Conservation (phyloP, 2,797 vertebrate species). For the Lacerta viridis region DNA sequence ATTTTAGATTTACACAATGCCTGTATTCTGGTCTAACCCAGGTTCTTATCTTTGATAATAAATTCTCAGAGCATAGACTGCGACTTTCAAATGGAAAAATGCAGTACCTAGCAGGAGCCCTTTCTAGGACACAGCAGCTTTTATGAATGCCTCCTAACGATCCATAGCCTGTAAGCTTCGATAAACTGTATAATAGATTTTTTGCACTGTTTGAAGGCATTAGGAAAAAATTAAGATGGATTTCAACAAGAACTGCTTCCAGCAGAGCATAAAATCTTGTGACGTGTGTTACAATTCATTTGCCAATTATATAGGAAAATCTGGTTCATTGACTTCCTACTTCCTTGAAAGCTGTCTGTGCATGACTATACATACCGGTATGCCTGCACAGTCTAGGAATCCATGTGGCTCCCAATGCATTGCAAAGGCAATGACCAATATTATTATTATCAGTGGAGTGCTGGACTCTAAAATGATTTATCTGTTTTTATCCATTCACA, state of each 20-base stretch:
- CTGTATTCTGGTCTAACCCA: not conserved
- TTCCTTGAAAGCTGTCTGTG: constrained; percentile 1
- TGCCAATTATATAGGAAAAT: constrained; percentile 42
- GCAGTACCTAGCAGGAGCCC: not conserved
- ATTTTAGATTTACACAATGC: not conserved
- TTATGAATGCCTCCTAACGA: constrained; percentile 28
- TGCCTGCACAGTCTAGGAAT: not conserved
- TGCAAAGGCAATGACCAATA: not conserved
- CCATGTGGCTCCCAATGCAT: not conserved
- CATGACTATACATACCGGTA: not conserved
- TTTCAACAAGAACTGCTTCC: constrained; percentile 29
- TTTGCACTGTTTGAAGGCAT: not conserved
- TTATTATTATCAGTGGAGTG: no score
- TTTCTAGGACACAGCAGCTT: not conserved
- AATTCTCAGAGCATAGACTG: not conserved
- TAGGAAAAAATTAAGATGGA: not conserved
- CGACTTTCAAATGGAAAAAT: not conserved
- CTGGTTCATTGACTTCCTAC: constrained; percentile 6
- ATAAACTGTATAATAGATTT: not conserved
- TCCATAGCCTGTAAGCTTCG: not conserved
- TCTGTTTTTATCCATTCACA: no score
- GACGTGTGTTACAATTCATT: constrained; percentile 8
- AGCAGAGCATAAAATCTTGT: not conserved
- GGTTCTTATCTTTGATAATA: constrained; percentile 4
- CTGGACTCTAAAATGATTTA: not conserved